phyloP scores from a whole-genome alignment of 1,140 invertebrate species.

The Drosophila nigromelanica region DNA sequence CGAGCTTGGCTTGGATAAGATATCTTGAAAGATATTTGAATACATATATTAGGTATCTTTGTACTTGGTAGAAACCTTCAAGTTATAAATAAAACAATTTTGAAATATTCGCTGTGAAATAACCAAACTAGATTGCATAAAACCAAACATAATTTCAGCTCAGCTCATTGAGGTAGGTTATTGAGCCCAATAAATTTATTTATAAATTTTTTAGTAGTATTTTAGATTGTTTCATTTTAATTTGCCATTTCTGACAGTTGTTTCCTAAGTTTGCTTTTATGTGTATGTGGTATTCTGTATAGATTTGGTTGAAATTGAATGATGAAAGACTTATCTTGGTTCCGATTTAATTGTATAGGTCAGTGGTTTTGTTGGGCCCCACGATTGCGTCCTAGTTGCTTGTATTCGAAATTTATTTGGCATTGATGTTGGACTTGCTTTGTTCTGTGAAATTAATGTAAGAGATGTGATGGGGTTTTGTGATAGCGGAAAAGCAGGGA shows the following conservation, averaged over 20 bases:
- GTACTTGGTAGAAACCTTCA: no score
- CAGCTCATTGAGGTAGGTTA: no score
- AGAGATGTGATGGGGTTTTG: neutral
- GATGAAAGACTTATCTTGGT: neutral
- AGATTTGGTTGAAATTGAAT: neutral
- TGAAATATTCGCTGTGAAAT: no score
- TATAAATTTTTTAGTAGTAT: neutral
- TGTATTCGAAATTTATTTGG: neutral
- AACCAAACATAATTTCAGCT: no score
- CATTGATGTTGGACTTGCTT: neutral
- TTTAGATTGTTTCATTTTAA: neutral
- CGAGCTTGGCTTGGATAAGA: no score
- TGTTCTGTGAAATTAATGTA: neutral
- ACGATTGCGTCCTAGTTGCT: no score
- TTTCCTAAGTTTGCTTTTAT: conserved; percentile 5
- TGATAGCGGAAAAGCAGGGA: neutral
- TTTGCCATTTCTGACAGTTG: neutral
- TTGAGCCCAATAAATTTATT: neutral
- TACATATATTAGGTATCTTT: no score
- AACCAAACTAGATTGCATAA: no score
- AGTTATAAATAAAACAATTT: no score
- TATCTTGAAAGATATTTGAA: no score
- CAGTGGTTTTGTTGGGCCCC: neutral
- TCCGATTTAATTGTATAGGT: neutral
- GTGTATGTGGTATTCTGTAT: neutral